Evolutionary conservation across 2,113 vertebrate genomes (phyloP).

Genomic region (Ophthalmolycus amberensis): DNA sequence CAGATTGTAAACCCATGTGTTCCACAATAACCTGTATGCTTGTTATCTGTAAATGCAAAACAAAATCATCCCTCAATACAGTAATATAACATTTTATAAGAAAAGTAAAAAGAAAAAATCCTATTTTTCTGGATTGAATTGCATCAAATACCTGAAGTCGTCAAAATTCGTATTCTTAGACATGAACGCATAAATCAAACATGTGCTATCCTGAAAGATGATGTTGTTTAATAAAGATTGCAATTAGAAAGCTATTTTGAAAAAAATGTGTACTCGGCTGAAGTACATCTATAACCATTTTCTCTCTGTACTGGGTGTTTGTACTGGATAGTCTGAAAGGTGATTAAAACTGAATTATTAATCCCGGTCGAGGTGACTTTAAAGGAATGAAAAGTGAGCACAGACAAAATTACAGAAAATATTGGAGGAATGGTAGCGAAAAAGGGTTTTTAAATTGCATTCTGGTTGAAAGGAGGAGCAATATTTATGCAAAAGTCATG

Average conservation of each 20-base stretch:
- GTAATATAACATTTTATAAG: neutral
- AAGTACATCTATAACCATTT: neutral
- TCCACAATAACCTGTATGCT: neutral
- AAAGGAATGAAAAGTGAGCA: too few species aligned
- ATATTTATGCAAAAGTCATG: neutral
- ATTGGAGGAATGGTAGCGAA: neutral
- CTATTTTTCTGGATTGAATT: neutral
- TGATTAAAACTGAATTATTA: conserved; percentile 3
- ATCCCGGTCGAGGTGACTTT: conserved; percentile 8
- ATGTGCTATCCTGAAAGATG: neutral
- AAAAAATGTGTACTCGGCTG: neutral
- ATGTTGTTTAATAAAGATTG: neutral
- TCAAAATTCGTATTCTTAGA: neutral
- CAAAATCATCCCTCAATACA: neutral
- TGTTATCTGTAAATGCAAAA: neutral
- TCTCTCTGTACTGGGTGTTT: conserved; percentile 2
- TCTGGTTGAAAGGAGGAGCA: neutral
- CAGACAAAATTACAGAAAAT: neutral
- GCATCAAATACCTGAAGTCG: neutral
- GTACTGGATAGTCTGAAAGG: neutral
- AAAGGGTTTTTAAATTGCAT: neutral
- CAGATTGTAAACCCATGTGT: neutral
- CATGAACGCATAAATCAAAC: neutral
- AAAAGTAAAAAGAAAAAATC: neutral
- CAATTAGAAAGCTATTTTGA: neutral